Percentiles rank a stretch among this genome's conserved stretches.
phyloP scores from a whole-genome alignment of 2,888 invertebrate species.

The Thyatira batis region DNA sequence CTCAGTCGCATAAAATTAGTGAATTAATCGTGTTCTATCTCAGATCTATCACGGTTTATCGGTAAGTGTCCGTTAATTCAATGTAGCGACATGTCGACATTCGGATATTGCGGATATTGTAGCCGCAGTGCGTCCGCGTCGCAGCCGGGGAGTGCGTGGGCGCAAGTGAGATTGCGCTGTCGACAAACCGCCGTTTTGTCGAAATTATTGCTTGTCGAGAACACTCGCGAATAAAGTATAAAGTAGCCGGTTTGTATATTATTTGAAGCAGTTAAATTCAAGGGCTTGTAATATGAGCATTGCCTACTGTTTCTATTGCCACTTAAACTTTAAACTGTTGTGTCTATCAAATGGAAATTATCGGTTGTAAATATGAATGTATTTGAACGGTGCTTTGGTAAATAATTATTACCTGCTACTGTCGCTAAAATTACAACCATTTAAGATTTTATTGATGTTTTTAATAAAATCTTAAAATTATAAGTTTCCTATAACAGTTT shows the following conservation, averaged over 20 bases:
- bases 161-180: constrained; percentile 34
- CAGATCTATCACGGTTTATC: constrained; percentile 13
- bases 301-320: background rate
- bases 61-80: constrained; percentile 18
- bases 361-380: background rate
- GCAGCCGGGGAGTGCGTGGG: constrained; percentile 26
- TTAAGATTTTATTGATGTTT: no score
- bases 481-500: no score
- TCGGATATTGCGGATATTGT: constrained; percentile 26
- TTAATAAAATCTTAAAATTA: no score
- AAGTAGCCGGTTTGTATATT: background rate
- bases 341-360: background rate
- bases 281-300: background rate
- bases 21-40: constrained; percentile 1
- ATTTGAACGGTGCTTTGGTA: no score
- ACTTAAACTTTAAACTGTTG: background rate
- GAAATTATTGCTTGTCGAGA: constrained; percentile 8
- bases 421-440: no score
- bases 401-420: no score
- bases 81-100: constrained; percentile 17
- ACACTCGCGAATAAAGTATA: constrained; percentile 1
- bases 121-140: constrained; percentile 8
- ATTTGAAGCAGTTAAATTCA: background rate
- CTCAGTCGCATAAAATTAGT: background rate
- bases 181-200: constrained; percentile 13